Percentiles rank a stretch among this genome's conserved stretches.
Conservation (phyloP, 2,888 invertebrate species). For the Ochropleura leucogaster region DNA sequence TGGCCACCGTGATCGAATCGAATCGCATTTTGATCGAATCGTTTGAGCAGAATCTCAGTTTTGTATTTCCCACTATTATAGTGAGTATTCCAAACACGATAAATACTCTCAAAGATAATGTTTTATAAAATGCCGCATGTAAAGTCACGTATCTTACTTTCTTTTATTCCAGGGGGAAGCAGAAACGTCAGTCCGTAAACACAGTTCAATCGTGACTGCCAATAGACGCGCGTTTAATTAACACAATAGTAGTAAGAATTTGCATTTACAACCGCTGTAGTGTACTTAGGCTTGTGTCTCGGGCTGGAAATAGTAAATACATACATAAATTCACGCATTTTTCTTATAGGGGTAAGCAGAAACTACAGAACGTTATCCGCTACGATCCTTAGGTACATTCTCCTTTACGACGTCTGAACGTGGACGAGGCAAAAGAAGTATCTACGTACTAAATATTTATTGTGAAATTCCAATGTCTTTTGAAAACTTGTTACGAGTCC, state of each 20-base stretch:
- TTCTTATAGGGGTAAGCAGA: no score
- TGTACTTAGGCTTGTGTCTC: constrained; percentile 22
- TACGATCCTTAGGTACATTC: no score
- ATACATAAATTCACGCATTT: background rate
- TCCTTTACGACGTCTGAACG: no score
- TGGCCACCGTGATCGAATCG: no score
- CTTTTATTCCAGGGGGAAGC: constrained; percentile 50
- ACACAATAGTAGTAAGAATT: constrained; percentile 47
- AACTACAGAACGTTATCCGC: no score
- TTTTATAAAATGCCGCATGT: constrained; percentile 43
- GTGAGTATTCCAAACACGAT: background rate
- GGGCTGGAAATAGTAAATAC: constrained; percentile 13
- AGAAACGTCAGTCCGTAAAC: constrained; percentile 45
- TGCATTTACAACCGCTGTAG: constrained; percentile 56
- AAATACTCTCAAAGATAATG: constrained; percentile 34
- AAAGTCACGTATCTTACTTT: constrained; percentile 59
- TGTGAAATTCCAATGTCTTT: constrained; percentile 10
- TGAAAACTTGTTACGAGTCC: background rate
- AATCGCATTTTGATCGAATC: background rate
- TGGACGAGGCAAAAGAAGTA: no score
- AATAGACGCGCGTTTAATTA: constrained; percentile 52
- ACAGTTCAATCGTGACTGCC: constrained; percentile 57
- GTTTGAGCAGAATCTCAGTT: background rate
- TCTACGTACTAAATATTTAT: background rate
- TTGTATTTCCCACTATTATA: background rate